Conservation (phyloP, 2,888 invertebrate genomes). For the Catocala fraxini region DNA sequence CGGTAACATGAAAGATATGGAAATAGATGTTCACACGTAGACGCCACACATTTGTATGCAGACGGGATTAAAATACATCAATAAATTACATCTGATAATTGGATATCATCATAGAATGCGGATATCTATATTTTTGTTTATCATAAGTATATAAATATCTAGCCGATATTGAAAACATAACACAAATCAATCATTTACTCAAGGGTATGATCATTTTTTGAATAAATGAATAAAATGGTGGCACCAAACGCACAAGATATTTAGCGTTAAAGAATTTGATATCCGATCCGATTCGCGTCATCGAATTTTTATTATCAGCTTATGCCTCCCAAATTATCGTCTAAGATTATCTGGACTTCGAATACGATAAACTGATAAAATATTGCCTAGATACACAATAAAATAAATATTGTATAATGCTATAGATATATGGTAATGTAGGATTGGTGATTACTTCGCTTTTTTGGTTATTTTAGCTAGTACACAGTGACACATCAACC, state of each 20-base stretch:
- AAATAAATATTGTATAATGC: too few relatives aligned
- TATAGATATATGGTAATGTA: too few relatives aligned
- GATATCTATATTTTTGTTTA: slow-evolving; percentile 19
- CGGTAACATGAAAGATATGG: slow-evolving; percentile 27
- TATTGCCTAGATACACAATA: too few relatives aligned
- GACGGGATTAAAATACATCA: slow-evolving; percentile 16
- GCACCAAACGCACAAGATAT: background rate
- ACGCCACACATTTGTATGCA: slow-evolving; percentile 1
- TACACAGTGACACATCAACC: too few relatives aligned
- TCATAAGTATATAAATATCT: slow-evolving; percentile 4
- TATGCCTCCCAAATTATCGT: slow-evolving; percentile 1
- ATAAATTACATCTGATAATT: slow-evolving; percentile 23
- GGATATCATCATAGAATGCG: slow-evolving; percentile 15
- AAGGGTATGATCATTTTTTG: background rate
- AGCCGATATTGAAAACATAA: slow-evolving; percentile 14
- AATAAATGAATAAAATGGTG: background rate
- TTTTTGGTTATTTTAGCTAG: too few relatives aligned
- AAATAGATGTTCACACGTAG: slow-evolving; percentile 16
- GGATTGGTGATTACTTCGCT: too few relatives aligned
- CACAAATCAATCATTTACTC: slow-evolving; percentile 3
- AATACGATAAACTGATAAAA: background rate
- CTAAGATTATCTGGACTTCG: background rate
- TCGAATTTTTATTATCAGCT: background rate
- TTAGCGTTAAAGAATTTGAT: too few relatives aligned
- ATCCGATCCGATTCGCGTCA: background rate